Evolutionary conservation across 1,140 invertebrate genomes (phyloP).

Genomic region (Kradibia gibbosae): DNA sequence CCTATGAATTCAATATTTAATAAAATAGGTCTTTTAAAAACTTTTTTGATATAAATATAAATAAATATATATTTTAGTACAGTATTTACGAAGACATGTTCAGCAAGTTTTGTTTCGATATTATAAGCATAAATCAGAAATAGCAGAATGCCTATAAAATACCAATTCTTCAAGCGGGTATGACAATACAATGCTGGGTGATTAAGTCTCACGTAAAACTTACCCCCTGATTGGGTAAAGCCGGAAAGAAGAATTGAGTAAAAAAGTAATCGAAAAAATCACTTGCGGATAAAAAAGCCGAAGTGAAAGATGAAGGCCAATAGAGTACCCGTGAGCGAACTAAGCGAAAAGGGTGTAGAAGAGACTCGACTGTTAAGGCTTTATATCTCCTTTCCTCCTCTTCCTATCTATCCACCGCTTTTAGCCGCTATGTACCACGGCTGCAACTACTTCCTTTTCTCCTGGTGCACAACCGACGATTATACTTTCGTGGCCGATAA

Average conservation of each 20-base stretch:
- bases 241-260: background rate
- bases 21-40: too few relatives aligned
- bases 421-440: slow-evolving; percentile 8
- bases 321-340: background rate
- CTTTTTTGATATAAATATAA: too few relatives aligned
- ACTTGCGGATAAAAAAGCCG: background rate
- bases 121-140: too few relatives aligned
- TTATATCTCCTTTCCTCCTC: too few relatives aligned
- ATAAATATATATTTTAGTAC: too few relatives aligned
- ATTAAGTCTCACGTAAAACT: background rate
- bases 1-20: too few relatives aligned
- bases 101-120: too few relatives aligned
- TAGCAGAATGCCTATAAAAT: too few relatives aligned
- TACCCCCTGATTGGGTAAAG: background rate
- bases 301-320: background rate
- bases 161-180: too few relatives aligned
- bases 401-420: too few relatives aligned
- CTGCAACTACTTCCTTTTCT: slow-evolving; percentile 37
- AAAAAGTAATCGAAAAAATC: background rate
- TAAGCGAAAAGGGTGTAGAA: slow-evolving; percentile 15
- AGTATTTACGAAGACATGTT: too few relatives aligned
- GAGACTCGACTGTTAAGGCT: slow-evolving; percentile 48
- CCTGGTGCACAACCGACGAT: slow-evolving; percentile 58
- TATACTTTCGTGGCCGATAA: slow-evolving; percentile 68
- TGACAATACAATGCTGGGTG: background rate